Conservation (phyloP, 2,113 vertebrate species). For the Galeopterus variegatus region DNA sequence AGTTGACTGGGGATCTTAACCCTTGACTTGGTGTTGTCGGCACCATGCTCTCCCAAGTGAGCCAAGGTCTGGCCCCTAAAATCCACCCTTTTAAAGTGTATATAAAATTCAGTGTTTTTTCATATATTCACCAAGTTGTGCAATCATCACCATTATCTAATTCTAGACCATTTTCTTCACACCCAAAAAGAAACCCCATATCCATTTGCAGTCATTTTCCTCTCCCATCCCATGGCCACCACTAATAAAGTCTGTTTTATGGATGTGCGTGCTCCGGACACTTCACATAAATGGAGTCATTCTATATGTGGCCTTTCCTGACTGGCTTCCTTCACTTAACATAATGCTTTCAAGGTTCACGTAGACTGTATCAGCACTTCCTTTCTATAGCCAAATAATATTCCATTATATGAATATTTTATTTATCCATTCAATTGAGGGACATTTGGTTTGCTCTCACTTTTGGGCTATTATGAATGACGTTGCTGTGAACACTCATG, state of each 20-base stretch:
- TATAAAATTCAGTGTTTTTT: not conserved
- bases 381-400: not conserved
- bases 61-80: too few relatives aligned
- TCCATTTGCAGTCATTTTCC: not conserved
- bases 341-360: not conserved
- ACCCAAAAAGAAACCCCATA: not conserved
- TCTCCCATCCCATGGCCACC: not conserved
- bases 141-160: not conserved
- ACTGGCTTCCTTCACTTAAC: not conserved
- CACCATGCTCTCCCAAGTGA: not conserved
- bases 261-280: not conserved
- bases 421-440: not conserved
- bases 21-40: too few relatives aligned
- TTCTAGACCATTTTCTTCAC: not conserved
- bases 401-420: not conserved
- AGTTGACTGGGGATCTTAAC: too few relatives aligned
- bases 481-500: not conserved
- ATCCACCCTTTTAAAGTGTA: not conserved
- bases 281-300: not conserved
- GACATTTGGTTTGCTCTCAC: too few relatives aligned
- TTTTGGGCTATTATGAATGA: not conserved
- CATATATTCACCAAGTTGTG: conserved; percentile 5
- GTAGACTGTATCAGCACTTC: not conserved
- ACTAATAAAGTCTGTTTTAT: not conserved
- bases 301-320: not conserved